Conservation (phyloP, 2,113 vertebrate genomes). For the Bos indicus region DNA sequence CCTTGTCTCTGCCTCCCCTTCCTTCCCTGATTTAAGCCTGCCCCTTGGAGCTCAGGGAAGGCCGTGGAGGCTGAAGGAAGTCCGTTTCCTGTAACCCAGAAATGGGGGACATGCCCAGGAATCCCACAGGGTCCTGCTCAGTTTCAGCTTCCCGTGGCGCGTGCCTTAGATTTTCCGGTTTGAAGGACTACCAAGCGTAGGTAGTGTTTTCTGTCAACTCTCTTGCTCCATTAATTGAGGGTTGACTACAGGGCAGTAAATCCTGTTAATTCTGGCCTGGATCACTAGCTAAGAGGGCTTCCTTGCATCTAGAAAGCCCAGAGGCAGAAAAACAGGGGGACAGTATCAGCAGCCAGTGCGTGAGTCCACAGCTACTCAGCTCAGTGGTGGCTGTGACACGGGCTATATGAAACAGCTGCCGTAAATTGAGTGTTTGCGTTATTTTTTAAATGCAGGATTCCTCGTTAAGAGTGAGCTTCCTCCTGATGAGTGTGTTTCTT, state of each 20-base stretch:
- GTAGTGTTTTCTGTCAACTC: neutral
- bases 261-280: neutral
- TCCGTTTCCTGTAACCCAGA: neutral
- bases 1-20: neutral
- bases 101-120: neutral
- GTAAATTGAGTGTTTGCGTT: neutral
- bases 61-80: neutral
- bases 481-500: neutral
- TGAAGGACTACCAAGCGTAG: neutral
- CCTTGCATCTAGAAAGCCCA: neutral
- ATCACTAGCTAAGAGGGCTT: neutral
- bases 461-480: neutral
- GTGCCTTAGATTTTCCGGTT: neutral
- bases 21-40: neutral
- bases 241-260: neutral
- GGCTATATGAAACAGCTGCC: neutral
- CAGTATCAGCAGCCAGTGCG: accelerated
- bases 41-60: neutral
- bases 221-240: neutral
- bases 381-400: neutral
- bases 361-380: neutral
- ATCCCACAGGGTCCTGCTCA: neutral
- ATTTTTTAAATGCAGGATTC: neutral
- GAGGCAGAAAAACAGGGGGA: neutral
- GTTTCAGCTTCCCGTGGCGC: neutral